Evolutionary conservation across 2,888 invertebrate genomes (phyloP), one percentile per base, ranked within the genome.

Genomic region (Dendrolimus pini): DNA sequence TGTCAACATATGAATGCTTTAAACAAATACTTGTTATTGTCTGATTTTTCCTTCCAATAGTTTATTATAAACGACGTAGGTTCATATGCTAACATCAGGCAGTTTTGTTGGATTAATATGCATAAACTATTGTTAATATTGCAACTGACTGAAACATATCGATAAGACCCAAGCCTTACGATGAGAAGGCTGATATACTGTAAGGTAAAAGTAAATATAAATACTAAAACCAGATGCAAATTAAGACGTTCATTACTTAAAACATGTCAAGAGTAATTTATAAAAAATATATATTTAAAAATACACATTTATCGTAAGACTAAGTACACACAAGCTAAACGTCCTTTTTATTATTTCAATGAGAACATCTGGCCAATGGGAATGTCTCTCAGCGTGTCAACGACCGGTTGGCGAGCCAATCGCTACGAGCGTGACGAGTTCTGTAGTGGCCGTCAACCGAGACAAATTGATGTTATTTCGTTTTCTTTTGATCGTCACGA

Each of bases 401-500:
- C 77, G 88, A 83, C 85, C 87, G 68, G 59, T 54, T 60, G 62
- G 61, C 68, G 75, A 70, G 72, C 81, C 81, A 83, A 82, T 82
- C 74, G 75, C 76, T 67, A 74, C 76, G 70, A 64, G 66, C 68
- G 74, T 71, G 70, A 72, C 74, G 61, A 60, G 67, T 74, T 77
- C 75, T 77, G 78, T 70, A 72, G 70, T 73, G 73, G 70, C 74
- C 78, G 76, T 81, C 82, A 82, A 78, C 80, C 83, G 82, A 78
- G 77, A 85, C 86, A 75, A 85, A 88, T 85, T 76, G 77, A 70
- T 71, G 76, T 74, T 76, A 74, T 80, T 71, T 65, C 65, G 64
- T 63, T 77, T 71, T 68, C 72, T 75, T 81, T 78, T 74, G 71
- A 68, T 70, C 68, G 71, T 78, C 80, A 82, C 78, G 78, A 74